Evolutionary conservation across 1,140 invertebrate genomes (phyloP).

Genomic region (Neoseiulus cucumeris): DNA sequence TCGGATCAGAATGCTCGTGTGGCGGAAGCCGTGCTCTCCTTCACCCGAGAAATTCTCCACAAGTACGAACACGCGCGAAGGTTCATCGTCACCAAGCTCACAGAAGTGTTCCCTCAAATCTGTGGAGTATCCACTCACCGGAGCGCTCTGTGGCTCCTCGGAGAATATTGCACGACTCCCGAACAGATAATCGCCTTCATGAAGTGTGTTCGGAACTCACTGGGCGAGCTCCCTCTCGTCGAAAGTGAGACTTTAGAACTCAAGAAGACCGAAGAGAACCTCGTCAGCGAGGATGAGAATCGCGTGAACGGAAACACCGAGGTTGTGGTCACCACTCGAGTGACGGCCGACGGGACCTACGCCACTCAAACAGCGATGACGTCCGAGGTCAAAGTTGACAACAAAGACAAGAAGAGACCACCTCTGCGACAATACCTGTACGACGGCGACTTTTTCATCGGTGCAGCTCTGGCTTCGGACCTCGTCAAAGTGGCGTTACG

Average conservation of each 20-base stretch:
- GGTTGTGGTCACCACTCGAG: constrained; percentile 34
- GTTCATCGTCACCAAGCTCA: constrained; percentile 43
- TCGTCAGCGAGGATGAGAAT: constrained; percentile 29
- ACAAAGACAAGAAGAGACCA: constrained; percentile 36
- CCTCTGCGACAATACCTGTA: constrained; percentile 66
- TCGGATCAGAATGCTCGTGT: constrained; percentile 81
- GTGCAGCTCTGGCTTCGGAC: constrained; percentile 67
- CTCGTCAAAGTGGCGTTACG: constrained; percentile 70
- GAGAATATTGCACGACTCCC: constrained; percentile 57
- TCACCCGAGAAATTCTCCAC: constrained; percentile 83
- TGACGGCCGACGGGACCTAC: constrained; percentile 97
- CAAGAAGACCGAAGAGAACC: constrained; percentile 25
- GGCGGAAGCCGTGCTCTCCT: constrained; percentile 79
- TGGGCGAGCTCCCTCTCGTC: constrained; percentile 72
- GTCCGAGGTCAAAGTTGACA: constrained; percentile 32
- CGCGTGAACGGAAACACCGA: constrained; percentile 20
- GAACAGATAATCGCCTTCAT: constrained; percentile 61
- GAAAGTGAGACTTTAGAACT: constrained; percentile 54
- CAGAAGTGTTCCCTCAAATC: constrained; percentile 25
- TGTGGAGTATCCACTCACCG: constrained; percentile 54
- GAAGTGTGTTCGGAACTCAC: constrained; percentile 44
- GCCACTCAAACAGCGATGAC: constrained; percentile 93
- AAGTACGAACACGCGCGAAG: constrained; percentile 60
- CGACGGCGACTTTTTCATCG: constrained; percentile 90
- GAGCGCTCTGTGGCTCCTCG: constrained; percentile 90